phyloP scores from a whole-genome alignment of 2,888 invertebrate genomes.

The Epinotia nisella region DNA sequence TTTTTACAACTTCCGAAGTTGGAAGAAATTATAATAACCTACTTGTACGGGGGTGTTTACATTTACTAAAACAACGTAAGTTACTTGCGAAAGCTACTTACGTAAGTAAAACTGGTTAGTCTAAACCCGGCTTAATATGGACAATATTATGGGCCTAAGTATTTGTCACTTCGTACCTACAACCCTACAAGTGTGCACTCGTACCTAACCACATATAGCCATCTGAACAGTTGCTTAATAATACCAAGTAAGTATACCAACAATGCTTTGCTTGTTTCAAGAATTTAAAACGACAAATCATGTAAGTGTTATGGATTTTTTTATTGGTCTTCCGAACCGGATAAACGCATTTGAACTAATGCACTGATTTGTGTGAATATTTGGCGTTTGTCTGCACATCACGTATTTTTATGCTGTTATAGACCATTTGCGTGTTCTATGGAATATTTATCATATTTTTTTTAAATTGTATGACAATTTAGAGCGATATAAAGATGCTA shows the following conservation, averaged over 20 bases:
- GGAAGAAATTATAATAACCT: too few relatives aligned
- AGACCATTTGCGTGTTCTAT: conserved; percentile 6
- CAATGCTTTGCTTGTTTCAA: conserved; percentile 2
- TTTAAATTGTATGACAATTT: conserved; percentile 5
- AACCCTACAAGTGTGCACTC: too few relatives aligned
- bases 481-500: conserved; percentile 13
- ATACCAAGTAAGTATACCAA: not conserved
- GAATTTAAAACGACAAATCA: conserved; percentile 36
- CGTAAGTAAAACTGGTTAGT: too few relatives aligned
- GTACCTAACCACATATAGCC: not conserved
- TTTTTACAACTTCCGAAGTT: too few relatives aligned
- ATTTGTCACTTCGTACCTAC: too few relatives aligned
- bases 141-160: too few relatives aligned
- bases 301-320: conserved; percentile 9
- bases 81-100: too few relatives aligned
- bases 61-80: too few relatives aligned
- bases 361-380: conserved; percentile 13
- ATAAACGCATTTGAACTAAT: conserved; percentile 32
- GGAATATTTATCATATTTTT: conserved; percentile 10
- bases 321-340: conserved; percentile 20
- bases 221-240: not conserved
- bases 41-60: too few relatives aligned
- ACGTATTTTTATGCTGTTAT: conserved; percentile 21
- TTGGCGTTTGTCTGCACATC: conserved; percentile 15
- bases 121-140: too few relatives aligned